These are phyloP conservation scores for Allolobophora icterica DNA, from an alignment of 2,888 invertebrate species.

Conservation along the genomic window DNA sequence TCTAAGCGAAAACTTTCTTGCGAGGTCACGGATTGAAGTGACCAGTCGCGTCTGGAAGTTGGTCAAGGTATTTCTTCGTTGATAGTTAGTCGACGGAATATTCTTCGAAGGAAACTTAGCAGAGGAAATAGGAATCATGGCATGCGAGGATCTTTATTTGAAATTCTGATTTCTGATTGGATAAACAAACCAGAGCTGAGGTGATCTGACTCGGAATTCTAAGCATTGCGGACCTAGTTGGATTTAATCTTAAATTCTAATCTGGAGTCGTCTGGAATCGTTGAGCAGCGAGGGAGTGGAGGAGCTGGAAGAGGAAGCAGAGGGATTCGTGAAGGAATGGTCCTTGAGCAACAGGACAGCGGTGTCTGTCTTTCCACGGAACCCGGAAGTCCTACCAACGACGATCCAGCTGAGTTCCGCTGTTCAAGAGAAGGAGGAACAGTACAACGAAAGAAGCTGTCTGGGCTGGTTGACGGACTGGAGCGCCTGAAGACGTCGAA, in stretches of 20 bases:
- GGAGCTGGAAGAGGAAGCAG: not conserved
- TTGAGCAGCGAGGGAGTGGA: not conserved
- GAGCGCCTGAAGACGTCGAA: not conserved
- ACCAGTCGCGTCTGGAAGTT: not conserved
- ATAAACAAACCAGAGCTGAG: not conserved
- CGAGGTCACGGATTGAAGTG: not conserved
- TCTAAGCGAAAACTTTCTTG: not conserved
- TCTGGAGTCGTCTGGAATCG: slow-evolving; percentile 11
- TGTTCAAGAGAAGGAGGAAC: not conserved
- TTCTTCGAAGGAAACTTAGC: not conserved
- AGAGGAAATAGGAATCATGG: not conserved
- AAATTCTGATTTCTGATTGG: not conserved
- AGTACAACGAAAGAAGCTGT: not conserved
- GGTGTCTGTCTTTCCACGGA: slow-evolving; percentile 27
- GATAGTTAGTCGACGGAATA: not conserved
- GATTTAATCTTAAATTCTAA: not conserved
- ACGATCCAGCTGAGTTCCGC: not conserved
- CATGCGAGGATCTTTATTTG: not conserved
- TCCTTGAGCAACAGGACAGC: slow-evolving; percentile 23
- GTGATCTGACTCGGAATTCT: not conserved
- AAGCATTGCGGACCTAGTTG: not conserved
- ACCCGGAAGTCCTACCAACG: not conserved
- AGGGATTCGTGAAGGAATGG: not conserved
- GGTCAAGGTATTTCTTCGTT: not conserved
- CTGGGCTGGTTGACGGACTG: not conserved